Evolutionary conservation across 2,113 vertebrate genomes (phyloP), one percentile per base, ranked within the genome.

Genomic region (Pterophyllum scalare): DNA sequence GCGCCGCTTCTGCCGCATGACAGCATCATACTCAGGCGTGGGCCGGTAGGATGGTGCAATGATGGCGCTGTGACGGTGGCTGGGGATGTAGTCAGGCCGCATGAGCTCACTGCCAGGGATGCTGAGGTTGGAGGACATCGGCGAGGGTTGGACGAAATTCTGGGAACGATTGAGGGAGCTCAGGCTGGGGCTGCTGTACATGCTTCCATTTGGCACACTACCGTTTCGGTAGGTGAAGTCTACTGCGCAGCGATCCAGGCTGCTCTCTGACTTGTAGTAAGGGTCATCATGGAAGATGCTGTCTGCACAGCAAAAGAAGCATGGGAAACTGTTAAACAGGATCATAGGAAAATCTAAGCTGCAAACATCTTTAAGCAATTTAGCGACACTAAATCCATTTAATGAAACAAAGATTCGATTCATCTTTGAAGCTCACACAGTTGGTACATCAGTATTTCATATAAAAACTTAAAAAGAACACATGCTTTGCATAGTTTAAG

Each of bases 231-330:
- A 97, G 52, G 94, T 96, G 24, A 97, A 96, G 81, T 98, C 97
- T 87, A 95, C 22, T 33, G 92, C 95, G 87, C 96, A 97, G 83
- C 94, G 94, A 85, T 98, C 97, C 91, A 99, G 95, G 92, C 98
- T 99, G 80, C 96, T 97, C 94, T 98, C 97, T 22, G 98, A 99
- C 81, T 97, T 97, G 93, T 95, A 97, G 86, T 98, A 99, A 17
- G 97, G 94, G 60, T 99, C 98, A n/a, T 98, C 97, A 12, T 97
- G 98, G 93, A 98, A 98, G 91, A 99, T 98, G 92, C 97, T 99
- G 92, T 99, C 98, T 99, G 52, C 15, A 84, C 9, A 64, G 56
- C 4, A 58, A 19, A 62, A 22, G n/a, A 56, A 59, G 24, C 20
- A 67, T 24, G 22, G 33, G 13, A 49, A 57, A 57, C 13, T n/a